Conservation (phyloP, 2,797 vertebrate species). For the Pelobates cultripes region DNA sequence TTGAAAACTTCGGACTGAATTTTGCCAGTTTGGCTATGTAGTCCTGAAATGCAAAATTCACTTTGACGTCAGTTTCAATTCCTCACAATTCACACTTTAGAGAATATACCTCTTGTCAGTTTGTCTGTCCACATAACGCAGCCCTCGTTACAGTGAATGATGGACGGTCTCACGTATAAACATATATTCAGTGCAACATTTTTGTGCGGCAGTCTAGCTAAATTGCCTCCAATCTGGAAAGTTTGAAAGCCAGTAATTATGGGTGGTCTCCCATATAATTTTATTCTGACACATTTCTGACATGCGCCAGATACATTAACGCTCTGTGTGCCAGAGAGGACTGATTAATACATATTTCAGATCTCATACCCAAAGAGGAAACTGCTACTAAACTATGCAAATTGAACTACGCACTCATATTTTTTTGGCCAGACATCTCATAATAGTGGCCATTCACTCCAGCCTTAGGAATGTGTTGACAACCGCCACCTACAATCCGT, state of each 20-base stretch:
- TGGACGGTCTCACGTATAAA: not conserved
- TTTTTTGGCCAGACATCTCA: slow-evolving; percentile 39
- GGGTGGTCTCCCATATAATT: slow-evolving; percentile 44
- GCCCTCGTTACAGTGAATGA: not conserved
- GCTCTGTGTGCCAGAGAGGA: not conserved
- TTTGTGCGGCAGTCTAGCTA: not conserved
- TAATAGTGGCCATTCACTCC: slow-evolving; percentile 50
- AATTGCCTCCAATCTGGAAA: not conserved
- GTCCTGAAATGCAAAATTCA: too few relatives aligned
- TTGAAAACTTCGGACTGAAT: too few relatives aligned
- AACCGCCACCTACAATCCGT: slow-evolving; percentile 52
- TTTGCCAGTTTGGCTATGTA: too few relatives aligned
- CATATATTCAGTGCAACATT: slow-evolving; percentile 9
- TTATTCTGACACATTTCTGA: slow-evolving; percentile 38
- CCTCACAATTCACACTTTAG: too few relatives aligned
- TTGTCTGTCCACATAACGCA: not conserved
- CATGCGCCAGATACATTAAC: slow-evolving; percentile 18
- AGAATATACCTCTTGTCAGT: too few relatives aligned
- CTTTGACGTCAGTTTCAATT: too few relatives aligned
- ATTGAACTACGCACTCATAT: slow-evolving; percentile 30
- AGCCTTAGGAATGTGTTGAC: slow-evolving; percentile 54
- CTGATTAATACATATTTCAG: slow-evolving; percentile 6
- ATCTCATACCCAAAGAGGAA: slow-evolving; percentile 22
- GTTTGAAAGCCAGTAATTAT: slow-evolving; percentile 38
- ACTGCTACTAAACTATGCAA: slow-evolving; percentile 25